Evolutionary conservation across 1,140 invertebrate species (phyloP).

Genomic region (Meteorus sp.): DNA sequence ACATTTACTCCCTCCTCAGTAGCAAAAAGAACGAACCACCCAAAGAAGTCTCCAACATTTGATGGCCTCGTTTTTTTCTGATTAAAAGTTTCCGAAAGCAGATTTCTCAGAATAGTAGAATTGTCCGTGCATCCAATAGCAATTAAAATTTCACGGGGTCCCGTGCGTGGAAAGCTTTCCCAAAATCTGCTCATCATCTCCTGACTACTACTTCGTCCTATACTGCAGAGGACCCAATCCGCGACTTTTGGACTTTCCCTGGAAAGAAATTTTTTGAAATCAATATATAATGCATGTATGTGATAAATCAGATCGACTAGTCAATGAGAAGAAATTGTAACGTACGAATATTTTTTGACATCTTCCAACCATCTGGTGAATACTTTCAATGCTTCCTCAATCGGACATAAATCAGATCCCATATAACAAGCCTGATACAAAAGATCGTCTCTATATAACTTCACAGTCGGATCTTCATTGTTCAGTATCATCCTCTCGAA

Average conservation of each 20-base stretch:
- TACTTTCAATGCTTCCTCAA: conserved; percentile 62
- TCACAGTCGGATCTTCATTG: too few species aligned
- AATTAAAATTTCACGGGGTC: conserved; percentile 69
- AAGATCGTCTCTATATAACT: too few species aligned
- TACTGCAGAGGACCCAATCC: conserved; percentile 81
- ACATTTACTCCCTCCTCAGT: conserved; percentile 54
- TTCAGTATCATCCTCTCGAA: too few species aligned
- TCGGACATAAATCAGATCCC: conserved; percentile 65
- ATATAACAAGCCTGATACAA: conserved; percentile 68
- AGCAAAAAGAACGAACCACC: conserved; percentile 49
- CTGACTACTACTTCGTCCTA: conserved; percentile 72
- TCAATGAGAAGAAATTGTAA: neutral
- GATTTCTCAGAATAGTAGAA: conserved; percentile 66
- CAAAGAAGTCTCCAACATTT: conserved; percentile 12
- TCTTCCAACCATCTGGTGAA: conserved; percentile 67
- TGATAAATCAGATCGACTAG: neutral
- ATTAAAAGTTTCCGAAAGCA: too few species aligned
- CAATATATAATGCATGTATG: too few species aligned
- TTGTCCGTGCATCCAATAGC: conserved; percentile 75
- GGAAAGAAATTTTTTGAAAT: conserved; percentile 69
- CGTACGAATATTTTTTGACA: conserved; percentile 37
- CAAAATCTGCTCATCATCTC: conserved; percentile 79
- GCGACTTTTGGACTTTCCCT: too few species aligned
- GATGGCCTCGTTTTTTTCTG: neutral
- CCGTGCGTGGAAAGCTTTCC: conserved; percentile 68